A percentile compares a stretch with the other conserved stretches of the same genome.
These are phyloP conservation scores for Physella acuta DNA, from an alignment of 1,140 invertebrate genomes.

Conservation along the genomic window DNA sequence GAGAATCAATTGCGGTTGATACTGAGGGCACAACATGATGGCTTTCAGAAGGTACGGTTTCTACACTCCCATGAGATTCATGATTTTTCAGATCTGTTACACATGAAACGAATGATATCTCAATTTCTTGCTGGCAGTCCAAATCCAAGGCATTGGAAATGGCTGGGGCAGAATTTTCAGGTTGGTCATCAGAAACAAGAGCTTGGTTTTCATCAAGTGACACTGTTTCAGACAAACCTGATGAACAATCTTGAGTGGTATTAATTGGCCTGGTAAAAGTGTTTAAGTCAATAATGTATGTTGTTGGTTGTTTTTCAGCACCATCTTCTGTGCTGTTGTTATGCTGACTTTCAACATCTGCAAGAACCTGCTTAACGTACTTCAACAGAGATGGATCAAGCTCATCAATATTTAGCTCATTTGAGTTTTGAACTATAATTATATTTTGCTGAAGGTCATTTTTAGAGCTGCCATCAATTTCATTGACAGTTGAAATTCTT, in stretches of 20 bases:
- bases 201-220: no score
- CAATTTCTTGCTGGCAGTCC: conserved; percentile 1
- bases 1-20: neutral
- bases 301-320: neutral
- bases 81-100: no score
- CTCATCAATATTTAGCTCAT: conserved; percentile 5
- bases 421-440: conserved; percentile 10
- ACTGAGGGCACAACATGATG: neutral
- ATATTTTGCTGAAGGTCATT: neutral
- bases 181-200: no score
- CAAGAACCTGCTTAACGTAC: conserved; percentile 18
- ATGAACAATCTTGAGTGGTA: no score
- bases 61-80: no score
- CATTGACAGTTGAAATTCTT: neutral
- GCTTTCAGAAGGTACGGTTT: no score
- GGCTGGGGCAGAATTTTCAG: no score
- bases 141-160: no score
- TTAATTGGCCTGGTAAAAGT: no score
- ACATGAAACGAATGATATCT: conserved; percentile 6
- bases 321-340: neutral
- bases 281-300: neutral
- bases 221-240: no score
- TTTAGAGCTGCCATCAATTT: neutral
- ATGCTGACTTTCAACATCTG: neutral
- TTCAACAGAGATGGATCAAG: conserved; percentile 10